Evolutionary conservation across 2,888 invertebrate species (phyloP), one percentile per base, ranked within the genome.

Genomic region (Dione juno): DNA sequence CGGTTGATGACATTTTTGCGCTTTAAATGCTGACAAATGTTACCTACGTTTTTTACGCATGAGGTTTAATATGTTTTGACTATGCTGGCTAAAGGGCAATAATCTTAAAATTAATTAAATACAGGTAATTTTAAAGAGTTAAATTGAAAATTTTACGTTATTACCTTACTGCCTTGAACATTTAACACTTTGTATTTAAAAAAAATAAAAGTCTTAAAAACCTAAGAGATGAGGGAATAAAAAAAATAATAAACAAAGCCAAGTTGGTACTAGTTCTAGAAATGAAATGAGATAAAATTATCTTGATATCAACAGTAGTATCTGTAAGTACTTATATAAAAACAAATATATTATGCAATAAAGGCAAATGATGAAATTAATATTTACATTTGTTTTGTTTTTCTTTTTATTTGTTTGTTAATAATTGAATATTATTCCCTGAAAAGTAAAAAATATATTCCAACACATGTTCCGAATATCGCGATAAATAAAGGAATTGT

Each of bases 231-330:
- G 16, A 16, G 9, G n/a, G 1, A 50, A 5, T 11, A 5, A 52
- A 52, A 52, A 21, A 14, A 14, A 14, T n/a, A 45, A 6, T 6
- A 35, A 28, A 16, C n/a, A 16, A 54, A 37, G 3, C 11, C 54
- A 11, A 7, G 9, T 10, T n/a, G 37, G 5, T 35, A 0, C 3
- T 53, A 37, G 0, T 16, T 54, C 13, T n/a, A 54, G 35, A 54
- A 54, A 35, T 37, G n/a, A 54, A 16, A 54, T 54, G n/a, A 35
- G 54, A 54, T 54, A 54, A 54, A 54, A n/a, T 54, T 37, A 54
- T 54, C 54, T 54, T 16, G 35, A 54, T 14, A 54, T 35, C 54
- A 28, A 3, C 9, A 35, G 1, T 54, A 8, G 5, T 37, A 35
- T 37, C 35, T 54, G n/a, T n/a, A 37, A 37, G n/a, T 35, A 54